Conservation (phyloP, 2,797 vertebrate genomes). For the Poecilia picta region DNA sequence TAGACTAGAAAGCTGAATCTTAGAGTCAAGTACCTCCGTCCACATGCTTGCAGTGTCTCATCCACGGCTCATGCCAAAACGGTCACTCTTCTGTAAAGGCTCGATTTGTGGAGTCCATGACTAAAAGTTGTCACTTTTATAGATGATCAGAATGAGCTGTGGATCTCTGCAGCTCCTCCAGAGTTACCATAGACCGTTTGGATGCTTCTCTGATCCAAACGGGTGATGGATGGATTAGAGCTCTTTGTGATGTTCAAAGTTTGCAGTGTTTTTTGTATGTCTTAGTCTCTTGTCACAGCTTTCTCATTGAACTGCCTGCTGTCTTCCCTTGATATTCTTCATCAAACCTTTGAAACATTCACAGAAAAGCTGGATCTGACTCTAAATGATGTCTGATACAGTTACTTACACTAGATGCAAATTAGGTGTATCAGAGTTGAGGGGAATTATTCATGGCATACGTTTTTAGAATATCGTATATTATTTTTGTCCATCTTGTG, state of each 20-base stretch:
- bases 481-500: not conserved
- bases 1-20: not conserved
- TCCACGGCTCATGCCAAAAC: not conserved
- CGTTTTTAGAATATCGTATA: not conserved
- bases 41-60: not conserved
- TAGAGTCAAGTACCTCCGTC: not conserved
- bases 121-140: not conserved
- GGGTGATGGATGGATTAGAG: not conserved
- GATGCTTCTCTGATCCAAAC: not conserved
- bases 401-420: not conserved
- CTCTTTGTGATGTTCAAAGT: not conserved
- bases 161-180: not conserved
- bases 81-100: not conserved
- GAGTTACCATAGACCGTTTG: not conserved
- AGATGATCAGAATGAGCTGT: not conserved
- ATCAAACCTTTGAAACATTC: too few relatives aligned
- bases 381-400: not conserved
- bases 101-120: not conserved
- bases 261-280: not conserved
- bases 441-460: not conserved
- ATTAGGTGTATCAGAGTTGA: not conserved
- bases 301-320: not conserved
- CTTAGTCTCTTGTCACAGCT: not conserved
- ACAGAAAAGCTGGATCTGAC: not conserved
- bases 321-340: not conserved